Percentiles rank a stretch among this genome's conserved stretches.
phyloP scores from a whole-genome alignment of 2,797 vertebrate genomes.

The Prionace glauca region DNA sequence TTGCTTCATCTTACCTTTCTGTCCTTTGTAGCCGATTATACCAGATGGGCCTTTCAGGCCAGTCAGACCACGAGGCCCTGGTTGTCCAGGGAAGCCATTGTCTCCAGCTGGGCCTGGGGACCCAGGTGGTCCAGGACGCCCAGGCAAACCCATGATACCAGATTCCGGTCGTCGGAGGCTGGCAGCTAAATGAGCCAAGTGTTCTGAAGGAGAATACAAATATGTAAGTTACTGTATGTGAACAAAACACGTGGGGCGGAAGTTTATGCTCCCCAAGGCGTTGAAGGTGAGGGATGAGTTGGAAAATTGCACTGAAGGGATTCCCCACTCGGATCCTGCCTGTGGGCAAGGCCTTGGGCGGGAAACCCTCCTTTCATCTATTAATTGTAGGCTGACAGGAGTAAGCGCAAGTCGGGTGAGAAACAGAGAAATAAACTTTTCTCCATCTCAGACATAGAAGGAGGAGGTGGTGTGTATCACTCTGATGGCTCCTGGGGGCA shows the following conservation, averaged over 20 bases:
- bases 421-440: no score
- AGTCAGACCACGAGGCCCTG: conserved; percentile 80
- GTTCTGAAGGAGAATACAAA: conserved; percentile 64
- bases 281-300: no score
- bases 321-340: no score
- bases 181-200: conserved; percentile 86
- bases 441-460: no score
- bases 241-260: not conserved
- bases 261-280: no score
- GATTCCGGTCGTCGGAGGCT: conserved; percentile 87
- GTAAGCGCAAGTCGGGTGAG: no score
- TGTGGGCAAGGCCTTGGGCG: no score
- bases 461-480: no score
- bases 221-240: conserved; percentile 24
- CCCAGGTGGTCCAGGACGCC: conserved; percentile 81
- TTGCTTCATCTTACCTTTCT: conserved; percentile 72
- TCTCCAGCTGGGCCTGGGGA: conserved; percentile 74
- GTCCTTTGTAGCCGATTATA: conserved; percentile 73
- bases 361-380: no score
- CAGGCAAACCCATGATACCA: conserved; percentile 81
- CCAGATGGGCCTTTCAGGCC: conserved; percentile 91
- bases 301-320: no score
- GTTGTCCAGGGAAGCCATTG: conserved; percentile 87
- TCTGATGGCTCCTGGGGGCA: no score
- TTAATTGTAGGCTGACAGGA: no score